phyloP scores from a whole-genome alignment of 2,888 invertebrate genomes.

The Busseola fusca region DNA sequence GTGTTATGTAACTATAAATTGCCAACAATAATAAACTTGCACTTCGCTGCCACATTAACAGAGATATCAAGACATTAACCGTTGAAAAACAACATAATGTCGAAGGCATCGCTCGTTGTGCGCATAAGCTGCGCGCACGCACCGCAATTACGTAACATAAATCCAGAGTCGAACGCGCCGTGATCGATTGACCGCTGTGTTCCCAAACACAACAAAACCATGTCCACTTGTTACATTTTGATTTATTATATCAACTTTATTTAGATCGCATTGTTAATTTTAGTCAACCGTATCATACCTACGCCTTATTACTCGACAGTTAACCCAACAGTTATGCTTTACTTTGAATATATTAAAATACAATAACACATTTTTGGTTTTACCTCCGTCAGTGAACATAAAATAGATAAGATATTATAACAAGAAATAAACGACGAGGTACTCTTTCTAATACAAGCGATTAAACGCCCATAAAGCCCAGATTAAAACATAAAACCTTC shows the following conservation, averaged over 20 bases:
- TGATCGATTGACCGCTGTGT: slow-evolving; percentile 82
- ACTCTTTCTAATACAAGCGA: slow-evolving; percentile 76
- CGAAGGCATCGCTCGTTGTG: slow-evolving; percentile 67
- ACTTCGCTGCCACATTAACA: slow-evolving; percentile 75
- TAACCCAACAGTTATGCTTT: slow-evolving; percentile 58
- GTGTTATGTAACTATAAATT: slow-evolving; percentile 56
- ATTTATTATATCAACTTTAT: slow-evolving; percentile 76
- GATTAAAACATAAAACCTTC: slow-evolving; percentile 88
- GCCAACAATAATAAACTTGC: slow-evolving; percentile 67
- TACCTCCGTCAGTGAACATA: slow-evolving; percentile 73
- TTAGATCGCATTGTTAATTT: slow-evolving; percentile 72
- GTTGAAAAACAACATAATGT: slow-evolving; percentile 77
- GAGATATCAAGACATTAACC: slow-evolving; percentile 79
- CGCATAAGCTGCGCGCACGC: slow-evolving; percentile 71
- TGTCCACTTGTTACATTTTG: slow-evolving; percentile 79
- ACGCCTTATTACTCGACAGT: slow-evolving; percentile 67
- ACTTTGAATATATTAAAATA: slow-evolving; percentile 67
- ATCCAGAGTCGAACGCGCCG: slow-evolving; percentile 79
- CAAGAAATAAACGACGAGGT: slow-evolving; percentile 67
- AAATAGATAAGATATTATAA: slow-evolving; percentile 77
- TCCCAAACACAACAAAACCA: slow-evolving; percentile 76
- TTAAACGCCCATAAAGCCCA: slow-evolving; percentile 81
- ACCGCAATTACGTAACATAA: slow-evolving; percentile 86
- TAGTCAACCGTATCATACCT: slow-evolving; percentile 62
- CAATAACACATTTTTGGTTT: slow-evolving; percentile 64